Evolutionary conservation across 2,888 invertebrate genomes (phyloP).

Genomic region (Matsumyia berberina): DNA sequence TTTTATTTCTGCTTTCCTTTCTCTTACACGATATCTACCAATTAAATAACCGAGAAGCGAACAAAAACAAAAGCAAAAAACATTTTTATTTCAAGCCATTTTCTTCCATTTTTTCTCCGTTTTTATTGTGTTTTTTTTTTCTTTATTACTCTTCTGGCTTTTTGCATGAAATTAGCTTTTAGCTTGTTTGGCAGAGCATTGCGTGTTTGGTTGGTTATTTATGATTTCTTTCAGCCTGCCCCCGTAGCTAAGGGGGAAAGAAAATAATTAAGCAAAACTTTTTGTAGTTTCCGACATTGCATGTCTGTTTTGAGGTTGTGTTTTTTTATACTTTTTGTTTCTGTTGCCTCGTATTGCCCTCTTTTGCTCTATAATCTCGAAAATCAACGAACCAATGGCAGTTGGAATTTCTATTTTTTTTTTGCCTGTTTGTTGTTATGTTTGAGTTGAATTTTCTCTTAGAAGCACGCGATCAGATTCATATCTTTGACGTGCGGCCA

Average conservation of each 20-base stretch:
- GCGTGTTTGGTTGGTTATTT: slow-evolving; percentile 73
- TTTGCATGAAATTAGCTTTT: slow-evolving; percentile 71
- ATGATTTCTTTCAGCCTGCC: slow-evolving; percentile 61
- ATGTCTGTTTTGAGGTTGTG: slow-evolving; percentile 62
- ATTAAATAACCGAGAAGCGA: slow-evolving; percentile 44
- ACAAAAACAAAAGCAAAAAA: slow-evolving; percentile 10
- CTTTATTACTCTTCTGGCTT: slow-evolving; percentile 61
- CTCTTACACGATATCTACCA: slow-evolving; percentile 46
- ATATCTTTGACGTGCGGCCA: slow-evolving; percentile 61
- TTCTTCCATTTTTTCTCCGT: slow-evolving; percentile 12
- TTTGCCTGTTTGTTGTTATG: no score
- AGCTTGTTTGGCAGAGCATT: slow-evolving; percentile 43
- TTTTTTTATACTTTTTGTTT: slow-evolving; percentile 9
- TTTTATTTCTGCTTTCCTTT: slow-evolving; percentile 13
- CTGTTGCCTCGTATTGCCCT: slow-evolving; percentile 15
- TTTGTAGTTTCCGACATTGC: slow-evolving; percentile 69
- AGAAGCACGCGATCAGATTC: slow-evolving; percentile 67
- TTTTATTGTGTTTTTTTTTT: slow-evolving; percentile 39
- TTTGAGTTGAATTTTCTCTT: slow-evolving; percentile 28
- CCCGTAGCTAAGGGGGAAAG: slow-evolving; percentile 12
- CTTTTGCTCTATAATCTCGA: slow-evolving; percentile 44
- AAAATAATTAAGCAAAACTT: slow-evolving; percentile 61
- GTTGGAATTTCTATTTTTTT: slow-evolving; percentile 28
- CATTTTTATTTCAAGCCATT: slow-evolving; percentile 50
- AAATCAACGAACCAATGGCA: slow-evolving; percentile 31